Evolutionary conservation across 2,113 vertebrate genomes (phyloP).

Genomic region (Actenoides hombroni): DNA sequence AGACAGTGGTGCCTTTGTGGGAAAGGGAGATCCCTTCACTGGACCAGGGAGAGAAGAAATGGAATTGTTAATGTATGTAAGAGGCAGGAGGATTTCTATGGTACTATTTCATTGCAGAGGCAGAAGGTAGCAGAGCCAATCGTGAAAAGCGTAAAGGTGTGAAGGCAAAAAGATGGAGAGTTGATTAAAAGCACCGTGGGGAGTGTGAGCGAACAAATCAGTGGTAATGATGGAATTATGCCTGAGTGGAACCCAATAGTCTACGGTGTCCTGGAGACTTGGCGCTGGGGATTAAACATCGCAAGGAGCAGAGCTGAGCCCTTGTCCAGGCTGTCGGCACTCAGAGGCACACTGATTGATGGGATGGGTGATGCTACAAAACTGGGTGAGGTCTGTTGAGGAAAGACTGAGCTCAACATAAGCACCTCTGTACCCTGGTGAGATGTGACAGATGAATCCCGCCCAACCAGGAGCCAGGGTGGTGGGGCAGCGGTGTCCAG

Average conservation of each 20-base stretch:
- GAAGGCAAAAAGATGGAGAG: conserved; percentile 63
- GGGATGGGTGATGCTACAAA: background rate
- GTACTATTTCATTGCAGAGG: conserved; percentile 54
- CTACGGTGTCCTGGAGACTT: background rate
- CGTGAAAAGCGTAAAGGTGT: conserved; percentile 63
- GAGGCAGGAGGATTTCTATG: conserved; percentile 53
- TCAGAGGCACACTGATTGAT: background rate
- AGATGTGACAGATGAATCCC: background rate
- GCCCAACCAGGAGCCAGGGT: background rate
- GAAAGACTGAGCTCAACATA: background rate
- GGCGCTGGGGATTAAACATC: background rate
- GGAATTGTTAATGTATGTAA: conserved; percentile 59
- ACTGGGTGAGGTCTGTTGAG: background rate
- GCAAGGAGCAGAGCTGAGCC: background rate
- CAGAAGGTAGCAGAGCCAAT: conserved; percentile 63
- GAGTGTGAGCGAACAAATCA: conserved; percentile 47
- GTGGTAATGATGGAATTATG: conserved; percentile 59
- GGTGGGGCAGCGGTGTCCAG: background rate
- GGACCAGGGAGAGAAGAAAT: conserved; percentile 61
- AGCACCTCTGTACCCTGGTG: background rate
- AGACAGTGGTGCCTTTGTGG: conserved; percentile 44
- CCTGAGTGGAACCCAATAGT: conserved; percentile 18
- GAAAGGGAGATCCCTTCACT: conserved; percentile 52
- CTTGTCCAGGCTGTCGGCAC: background rate
- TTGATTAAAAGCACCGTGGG: conserved; percentile 63